Base-by-base conservation (phyloP, 2,888 invertebrate species). In the Drosophila parthenogenetica region DNA sequence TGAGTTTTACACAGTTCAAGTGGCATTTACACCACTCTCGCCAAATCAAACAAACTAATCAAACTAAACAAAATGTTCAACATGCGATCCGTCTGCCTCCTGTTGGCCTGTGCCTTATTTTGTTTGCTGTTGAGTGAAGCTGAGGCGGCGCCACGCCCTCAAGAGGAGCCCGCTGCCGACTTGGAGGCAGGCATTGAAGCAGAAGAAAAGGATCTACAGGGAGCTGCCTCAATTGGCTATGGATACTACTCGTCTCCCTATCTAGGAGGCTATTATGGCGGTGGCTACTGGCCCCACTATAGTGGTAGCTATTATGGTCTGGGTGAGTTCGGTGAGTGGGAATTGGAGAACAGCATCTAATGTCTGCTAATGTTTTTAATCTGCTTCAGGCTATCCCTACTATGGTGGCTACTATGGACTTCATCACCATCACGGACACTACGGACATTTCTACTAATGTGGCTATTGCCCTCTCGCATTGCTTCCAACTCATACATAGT, bases 201-300 rank as follows among this genome's bases (percentile, higher is more conserved):
- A 10, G 88, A 88, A 14, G 90, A 87, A 54, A 90, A 90, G 60
- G 91, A 92, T 73, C 76, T 92, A 17, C 79, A 92, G 35, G 89
- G 89, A 10, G 85, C 92, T 0, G 87, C 91, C 0, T 92, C 91
- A 1, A 73, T 81, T 25, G 91, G 91, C 39, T 90, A 91, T 50
- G 91, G 92, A 40, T 91, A 91, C 59, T 91, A 91, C 59, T 85
- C 90, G 1, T 86, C 90, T 3, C 92, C 92, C 0, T 90, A 91
- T 37, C 32, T 84, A 16, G 80, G 87, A 19, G 78, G 84, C 14
- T 81, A 87, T 39, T 85, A 83, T 42, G 89, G 90, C 2, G 87
- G 57, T 2, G 87, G 86, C 53, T 81, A 79, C 8, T 90, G 79
- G 83, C 89, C 90, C 0, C 83, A 90, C 48, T 86, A 86, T 58